Evolutionary conservation across 2,888 invertebrate genomes (phyloP).

Genomic region (Drosophila kokeensis): DNA sequence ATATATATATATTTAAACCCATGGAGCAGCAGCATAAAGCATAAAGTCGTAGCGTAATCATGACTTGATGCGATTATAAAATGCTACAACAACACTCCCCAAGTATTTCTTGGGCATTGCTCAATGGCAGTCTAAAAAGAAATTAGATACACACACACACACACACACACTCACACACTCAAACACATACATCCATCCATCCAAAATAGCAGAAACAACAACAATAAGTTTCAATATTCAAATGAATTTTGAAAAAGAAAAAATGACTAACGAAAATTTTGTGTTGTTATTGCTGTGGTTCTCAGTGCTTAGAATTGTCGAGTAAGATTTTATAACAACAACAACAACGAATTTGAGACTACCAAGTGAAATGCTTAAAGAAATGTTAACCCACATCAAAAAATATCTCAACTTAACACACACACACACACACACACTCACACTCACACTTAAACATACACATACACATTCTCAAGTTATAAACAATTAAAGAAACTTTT

Average conservation of each 20-base stretch:
- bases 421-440: conserved; percentile 24
- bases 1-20: conserved; percentile 7
- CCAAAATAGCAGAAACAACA: conserved; percentile 27
- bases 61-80: conserved; percentile 81
- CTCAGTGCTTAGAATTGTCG: conserved; percentile 60
- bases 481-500: conserved; percentile 72
- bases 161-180: conserved; percentile 13
- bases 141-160: conserved; percentile 71
- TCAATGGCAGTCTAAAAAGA: conserved; percentile 70
- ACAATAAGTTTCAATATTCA: conserved; percentile 72
- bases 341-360: conserved; percentile 47
- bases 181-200: conserved; percentile 13
- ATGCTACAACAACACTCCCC: conserved; percentile 47
- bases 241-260: conserved; percentile 69
- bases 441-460: conserved; percentile 7
- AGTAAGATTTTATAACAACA: conserved; percentile 55
- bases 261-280: conserved; percentile 74
- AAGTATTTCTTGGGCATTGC: conserved; percentile 45
- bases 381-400: conserved; percentile 77
- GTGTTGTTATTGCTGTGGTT: conserved; percentile 19
- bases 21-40: conserved; percentile 25
- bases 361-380: conserved; percentile 65
- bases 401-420: conserved; percentile 54
- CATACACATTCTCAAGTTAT: conserved; percentile 48
- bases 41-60: conserved; percentile 76